These are phyloP conservation scores for Drosophila funebris DNA, from an alignment of 1,140 invertebrate genomes.

Conservation along the genomic window DNA sequence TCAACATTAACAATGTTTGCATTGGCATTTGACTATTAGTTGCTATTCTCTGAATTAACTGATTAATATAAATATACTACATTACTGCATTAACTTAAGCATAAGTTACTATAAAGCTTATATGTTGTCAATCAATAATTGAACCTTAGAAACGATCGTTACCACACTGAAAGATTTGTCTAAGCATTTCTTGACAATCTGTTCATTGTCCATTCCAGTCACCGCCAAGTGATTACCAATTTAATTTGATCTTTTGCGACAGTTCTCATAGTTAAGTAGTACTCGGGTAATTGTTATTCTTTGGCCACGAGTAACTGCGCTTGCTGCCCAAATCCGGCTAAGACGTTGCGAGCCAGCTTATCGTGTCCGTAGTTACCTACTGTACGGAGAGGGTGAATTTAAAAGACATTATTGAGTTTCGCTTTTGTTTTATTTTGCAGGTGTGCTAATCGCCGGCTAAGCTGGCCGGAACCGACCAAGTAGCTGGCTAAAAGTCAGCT, in stretches of 20 bases:
- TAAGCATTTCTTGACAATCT: not conserved
- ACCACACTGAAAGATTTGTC: not conserved
- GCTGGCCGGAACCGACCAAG: constrained; percentile 40
- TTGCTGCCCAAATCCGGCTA: constrained; percentile 53
- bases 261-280: constrained; percentile 38
- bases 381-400: constrained; percentile 36
- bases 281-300: constrained; percentile 57
- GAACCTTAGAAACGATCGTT: not conserved
- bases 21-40: too few relatives aligned
- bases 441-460: constrained; percentile 75
- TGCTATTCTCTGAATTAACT: too few relatives aligned
- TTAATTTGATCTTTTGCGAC: constrained; percentile 19
- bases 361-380: constrained; percentile 12
- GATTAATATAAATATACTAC: too few relatives aligned
- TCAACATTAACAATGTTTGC: too few relatives aligned
- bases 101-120: too few relatives aligned
- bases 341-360: constrained; percentile 69
- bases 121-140: not conserved
- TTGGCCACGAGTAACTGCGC: constrained; percentile 29
- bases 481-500: constrained; percentile 68
- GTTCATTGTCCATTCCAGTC: constrained; percentile 2
- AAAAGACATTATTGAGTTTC: constrained; percentile 69
- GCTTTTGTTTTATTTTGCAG: constrained; percentile 67
- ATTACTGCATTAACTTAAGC: too few relatives aligned
- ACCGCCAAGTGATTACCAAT: not conserved